Percentiles rank a stretch among this genome's conserved stretches.
Evolutionary conservation across 53 echinoderm and acorn worm genomes (phyloP).

Genomic region (Zoroaster sp.): DNA sequence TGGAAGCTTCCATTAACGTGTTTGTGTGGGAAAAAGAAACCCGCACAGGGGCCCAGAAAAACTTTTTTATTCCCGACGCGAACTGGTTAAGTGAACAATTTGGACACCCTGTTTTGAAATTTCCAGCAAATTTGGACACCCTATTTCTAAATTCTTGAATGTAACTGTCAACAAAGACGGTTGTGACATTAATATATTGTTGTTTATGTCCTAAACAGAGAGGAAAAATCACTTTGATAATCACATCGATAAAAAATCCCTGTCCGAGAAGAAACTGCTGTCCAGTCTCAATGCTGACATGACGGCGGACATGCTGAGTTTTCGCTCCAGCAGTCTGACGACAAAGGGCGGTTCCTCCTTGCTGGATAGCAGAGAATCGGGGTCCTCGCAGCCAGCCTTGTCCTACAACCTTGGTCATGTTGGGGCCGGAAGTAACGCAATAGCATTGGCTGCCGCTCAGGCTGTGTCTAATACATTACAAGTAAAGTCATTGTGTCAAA

Average conservation of each 20-base stretch:
- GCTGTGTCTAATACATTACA: constrained; percentile 97
- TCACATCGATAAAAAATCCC: constrained; percentile 75
- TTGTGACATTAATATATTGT: no score
- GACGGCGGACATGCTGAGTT: constrained; percentile 70
- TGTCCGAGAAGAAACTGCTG: constrained; percentile 74
- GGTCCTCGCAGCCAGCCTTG: constrained; percentile 62
- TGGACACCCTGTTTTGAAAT: no score
- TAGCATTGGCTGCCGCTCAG: constrained; percentile 96
- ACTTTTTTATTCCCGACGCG: no score
- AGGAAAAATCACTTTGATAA: constrained; percentile 84
- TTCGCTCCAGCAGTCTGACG: constrained; percentile 31
- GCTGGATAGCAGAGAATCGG: constrained; percentile 24
- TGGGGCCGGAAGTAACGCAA: constrained; percentile 89
- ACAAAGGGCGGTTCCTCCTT: constrained; percentile 5
- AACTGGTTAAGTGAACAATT: no score
- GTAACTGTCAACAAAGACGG: no score
- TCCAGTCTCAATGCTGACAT: constrained; percentile 71
- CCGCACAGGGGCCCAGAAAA: no score
- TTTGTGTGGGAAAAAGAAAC: no score
- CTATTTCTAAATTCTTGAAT: no score
- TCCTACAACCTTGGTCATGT: constrained; percentile 92
- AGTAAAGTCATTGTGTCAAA: constrained; percentile 42
- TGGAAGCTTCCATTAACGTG: no score
- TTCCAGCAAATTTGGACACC: no score
- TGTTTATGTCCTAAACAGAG: constrained; percentile 58